Conservation (phyloP, 2,797 vertebrate genomes). For the Lemur catta region DNA sequence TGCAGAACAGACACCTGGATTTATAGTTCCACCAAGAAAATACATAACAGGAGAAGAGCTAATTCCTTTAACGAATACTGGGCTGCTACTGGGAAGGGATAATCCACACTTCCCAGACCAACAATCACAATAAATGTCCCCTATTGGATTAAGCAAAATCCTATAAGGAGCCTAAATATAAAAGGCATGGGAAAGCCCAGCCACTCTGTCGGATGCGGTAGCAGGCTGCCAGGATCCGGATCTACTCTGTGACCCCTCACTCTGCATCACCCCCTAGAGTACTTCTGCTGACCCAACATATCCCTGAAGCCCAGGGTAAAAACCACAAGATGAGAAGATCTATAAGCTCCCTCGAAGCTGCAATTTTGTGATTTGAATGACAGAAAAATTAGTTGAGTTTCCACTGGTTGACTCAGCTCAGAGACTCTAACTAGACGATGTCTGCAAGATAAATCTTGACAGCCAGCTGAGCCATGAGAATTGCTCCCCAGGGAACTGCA, state of each 20-base stretch:
- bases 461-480: slow-evolving; percentile 34
- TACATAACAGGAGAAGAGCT: not conserved
- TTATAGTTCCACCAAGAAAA: not conserved
- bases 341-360: not conserved
- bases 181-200: not conserved
- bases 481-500: slow-evolving; percentile 21
- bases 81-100: not conserved
- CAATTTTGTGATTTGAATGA: not conserved
- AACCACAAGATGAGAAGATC: not conserved
- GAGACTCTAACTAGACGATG: not conserved
- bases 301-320: not conserved
- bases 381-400: slow-evolving; percentile 33
- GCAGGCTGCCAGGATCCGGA: not conserved
- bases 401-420: not conserved
- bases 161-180: not conserved
- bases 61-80: not conserved
- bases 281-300: not conserved
- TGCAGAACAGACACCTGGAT: not conserved
- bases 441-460: slow-evolving; percentile 53
- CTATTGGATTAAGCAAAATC: not conserved
- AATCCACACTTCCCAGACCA: not conserved
- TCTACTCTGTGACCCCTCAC: no score
- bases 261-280: not conserved
- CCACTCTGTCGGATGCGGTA: not conserved
- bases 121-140: not conserved